Base-by-base conservation (phyloP, 2,113 vertebrate species). In the Antechinus flavipes region DNA sequence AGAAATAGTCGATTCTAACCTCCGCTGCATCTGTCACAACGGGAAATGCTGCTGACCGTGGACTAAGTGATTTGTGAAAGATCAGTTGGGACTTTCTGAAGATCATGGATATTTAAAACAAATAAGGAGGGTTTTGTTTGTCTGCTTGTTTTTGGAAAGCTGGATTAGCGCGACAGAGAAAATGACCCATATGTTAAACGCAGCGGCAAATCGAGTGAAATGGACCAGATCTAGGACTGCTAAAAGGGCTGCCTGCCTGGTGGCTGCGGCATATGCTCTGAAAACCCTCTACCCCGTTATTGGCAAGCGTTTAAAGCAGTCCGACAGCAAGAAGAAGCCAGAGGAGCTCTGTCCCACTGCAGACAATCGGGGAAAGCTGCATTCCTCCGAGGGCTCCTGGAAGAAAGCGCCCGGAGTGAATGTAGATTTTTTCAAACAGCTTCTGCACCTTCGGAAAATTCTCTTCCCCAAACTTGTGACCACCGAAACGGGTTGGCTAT, bases 381-480 rank as follows among this genome's bases (percentile, higher is more conserved):
- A 52, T 53, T 52, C 96, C 90, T 0, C 95, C 68, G 6, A 93
- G 95, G 90, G 27, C 89, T 3, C 91, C 92, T 91, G 92, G 49
- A 91, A 96, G 96, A 98, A 96, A 93, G 99, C 99, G 2, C 99
- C 99, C 0, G 99, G 98, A 0, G 98, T 99, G 54, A 98, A 99
- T 94, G 99, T 99, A 2, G 99, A 99, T 55, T 99, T 99, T 93
- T 99, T 99, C 96, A 98, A 95, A 97, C 99, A 99, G 98, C 99
- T 99, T 30, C 97, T 99, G 49, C 99, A 99, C 94, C 99, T 99
- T 22, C 98, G 98, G 55, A 98, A 97, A 96, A 99, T 99, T 95
- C 99, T 99, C 12, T 99, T 99, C 94, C 99, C 99, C 0, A 98
- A 97, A 98, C 98, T 99, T 8, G 97, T 99, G 90, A 99, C 99